Evolutionary conservation across 2,113 vertebrate species (phyloP).

Genomic region (Cryptomyrus ogoouensis): DNA sequence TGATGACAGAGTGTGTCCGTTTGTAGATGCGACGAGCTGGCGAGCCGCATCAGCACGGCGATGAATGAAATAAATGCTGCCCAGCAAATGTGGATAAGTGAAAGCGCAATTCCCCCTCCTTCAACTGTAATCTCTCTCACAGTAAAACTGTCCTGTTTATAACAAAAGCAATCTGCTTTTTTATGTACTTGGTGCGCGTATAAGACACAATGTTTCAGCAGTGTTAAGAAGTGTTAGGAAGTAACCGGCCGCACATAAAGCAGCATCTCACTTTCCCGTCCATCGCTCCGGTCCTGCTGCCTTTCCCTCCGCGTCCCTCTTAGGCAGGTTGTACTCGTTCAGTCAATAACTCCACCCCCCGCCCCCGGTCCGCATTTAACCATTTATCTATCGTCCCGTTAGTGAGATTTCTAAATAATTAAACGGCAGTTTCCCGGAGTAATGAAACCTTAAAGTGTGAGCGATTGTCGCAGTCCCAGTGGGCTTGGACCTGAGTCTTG

Average conservation of each 20-base stretch:
- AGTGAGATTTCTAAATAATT: constrained; percentile 1
- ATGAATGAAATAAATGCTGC: background rate
- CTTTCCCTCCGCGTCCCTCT: constrained; percentile 36
- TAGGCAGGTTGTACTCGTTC: constrained; percentile 60
- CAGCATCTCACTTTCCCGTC: background rate
- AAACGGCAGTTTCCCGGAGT: background rate
- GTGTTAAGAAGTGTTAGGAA: constrained; percentile 12
- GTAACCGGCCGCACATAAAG: background rate
- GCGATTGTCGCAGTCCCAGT: background rate
- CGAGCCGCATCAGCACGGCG: background rate
- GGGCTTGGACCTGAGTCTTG: background rate
- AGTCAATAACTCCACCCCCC: constrained; percentile 56
- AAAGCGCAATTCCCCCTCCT: background rate
- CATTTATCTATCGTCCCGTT: background rate
- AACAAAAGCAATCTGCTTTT: background rate
- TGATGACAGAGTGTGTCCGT: background rate
- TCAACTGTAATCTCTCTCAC: background rate
- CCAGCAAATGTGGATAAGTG: background rate
- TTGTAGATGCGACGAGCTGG: background rate
- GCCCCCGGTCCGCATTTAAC: constrained; percentile 24
- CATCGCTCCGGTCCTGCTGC: constrained; percentile 14
- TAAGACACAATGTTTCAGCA: constrained; percentile 1
- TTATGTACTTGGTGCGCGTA: background rate
- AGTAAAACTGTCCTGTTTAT: background rate
- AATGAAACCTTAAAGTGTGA: background rate